Evolutionary conservation across 2,113 vertebrate genomes (phyloP).

Genomic region (Eulemur macaco): DNA sequence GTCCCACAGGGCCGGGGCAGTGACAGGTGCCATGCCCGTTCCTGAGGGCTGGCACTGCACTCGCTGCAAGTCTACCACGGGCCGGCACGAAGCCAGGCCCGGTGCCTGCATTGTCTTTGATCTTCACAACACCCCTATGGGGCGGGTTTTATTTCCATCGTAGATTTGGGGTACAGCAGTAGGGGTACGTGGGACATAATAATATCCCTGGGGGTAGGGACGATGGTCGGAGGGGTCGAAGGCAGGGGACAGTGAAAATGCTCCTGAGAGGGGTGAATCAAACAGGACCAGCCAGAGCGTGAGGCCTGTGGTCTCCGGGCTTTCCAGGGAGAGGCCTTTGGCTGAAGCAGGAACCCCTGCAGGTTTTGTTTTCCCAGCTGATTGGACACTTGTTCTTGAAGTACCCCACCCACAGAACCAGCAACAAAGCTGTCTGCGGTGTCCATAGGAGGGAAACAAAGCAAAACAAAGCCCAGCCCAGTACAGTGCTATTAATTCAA

Average conservation of each 20-base stretch:
- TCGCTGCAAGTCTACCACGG: not conserved
- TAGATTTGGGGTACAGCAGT: not conserved
- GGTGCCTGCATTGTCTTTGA: not conserved
- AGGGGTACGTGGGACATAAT: not conserved
- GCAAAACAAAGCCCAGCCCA: slow-evolving; percentile 42
- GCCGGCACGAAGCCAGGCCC: not conserved
- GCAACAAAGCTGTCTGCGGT: slow-evolving; percentile 25
- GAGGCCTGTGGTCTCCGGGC: not conserved
- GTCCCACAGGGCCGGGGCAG: not conserved
- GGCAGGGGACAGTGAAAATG: not conserved
- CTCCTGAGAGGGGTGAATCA: not conserved
- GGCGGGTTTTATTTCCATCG: not conserved
- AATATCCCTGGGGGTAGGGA: not conserved
- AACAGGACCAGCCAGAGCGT: not conserved
- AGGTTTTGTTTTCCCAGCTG: slow-evolving; percentile 63
- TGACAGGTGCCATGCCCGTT: not conserved
- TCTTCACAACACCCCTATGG: not conserved
- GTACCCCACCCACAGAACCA: slow-evolving; percentile 18
- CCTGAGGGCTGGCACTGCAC: not conserved
- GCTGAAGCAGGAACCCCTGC: not conserved
- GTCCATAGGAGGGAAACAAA: slow-evolving; percentile 55
- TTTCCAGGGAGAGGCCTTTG: not conserved
- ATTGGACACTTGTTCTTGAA: slow-evolving; percentile 58
- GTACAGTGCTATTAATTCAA: slow-evolving; percentile 62
- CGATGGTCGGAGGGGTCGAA: not conserved